These are phyloP conservation scores for Branchinecta sandiegonensis DNA, from an alignment of 2,888 invertebrate genomes.

Conservation along the genomic window DNA sequence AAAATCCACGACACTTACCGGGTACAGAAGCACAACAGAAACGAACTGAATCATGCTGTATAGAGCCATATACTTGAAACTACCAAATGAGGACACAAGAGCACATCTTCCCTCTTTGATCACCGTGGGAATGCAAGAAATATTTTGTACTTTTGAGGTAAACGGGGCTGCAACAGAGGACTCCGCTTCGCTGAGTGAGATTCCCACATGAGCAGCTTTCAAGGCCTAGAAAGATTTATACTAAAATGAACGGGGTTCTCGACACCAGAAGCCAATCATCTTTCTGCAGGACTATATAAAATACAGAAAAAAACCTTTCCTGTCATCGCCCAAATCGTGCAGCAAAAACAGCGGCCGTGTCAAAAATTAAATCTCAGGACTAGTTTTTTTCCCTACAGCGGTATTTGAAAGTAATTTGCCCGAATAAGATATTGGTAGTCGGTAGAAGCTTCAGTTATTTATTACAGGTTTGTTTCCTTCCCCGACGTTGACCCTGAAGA, in stretches of 20 bases:
- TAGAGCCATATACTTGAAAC: slow-evolving; percentile 80
- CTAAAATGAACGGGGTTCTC: not conserved
- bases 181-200: slow-evolving; percentile 75
- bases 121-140: slow-evolving; percentile 61
- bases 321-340: too few species aligned
- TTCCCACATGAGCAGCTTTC: slow-evolving; percentile 72
- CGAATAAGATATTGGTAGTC: too few species aligned
- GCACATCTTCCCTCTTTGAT: slow-evolving; percentile 74
- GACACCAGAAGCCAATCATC: not conserved
- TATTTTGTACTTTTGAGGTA: slow-evolving; percentile 61
- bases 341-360: too few species aligned
- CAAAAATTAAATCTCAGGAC: too few species aligned
- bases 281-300: not conserved
- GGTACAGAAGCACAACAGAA: slow-evolving; percentile 61
- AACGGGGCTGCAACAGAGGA: slow-evolving; percentile 79
- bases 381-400: too few species aligned
- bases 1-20: slow-evolving; percentile 38
- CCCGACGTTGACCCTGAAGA: too few species aligned
- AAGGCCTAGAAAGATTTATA: slow-evolving; percentile 42
- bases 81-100: slow-evolving; percentile 72
- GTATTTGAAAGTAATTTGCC: too few species aligned
- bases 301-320: too few species aligned
- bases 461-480: too few species aligned
- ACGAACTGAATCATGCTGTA: slow-evolving; percentile 80
- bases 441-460: too few species aligned